These are phyloP conservation scores for Agrotis puta DNA, from an alignment of 2,888 invertebrate genomes.

Conservation along the genomic window DNA sequence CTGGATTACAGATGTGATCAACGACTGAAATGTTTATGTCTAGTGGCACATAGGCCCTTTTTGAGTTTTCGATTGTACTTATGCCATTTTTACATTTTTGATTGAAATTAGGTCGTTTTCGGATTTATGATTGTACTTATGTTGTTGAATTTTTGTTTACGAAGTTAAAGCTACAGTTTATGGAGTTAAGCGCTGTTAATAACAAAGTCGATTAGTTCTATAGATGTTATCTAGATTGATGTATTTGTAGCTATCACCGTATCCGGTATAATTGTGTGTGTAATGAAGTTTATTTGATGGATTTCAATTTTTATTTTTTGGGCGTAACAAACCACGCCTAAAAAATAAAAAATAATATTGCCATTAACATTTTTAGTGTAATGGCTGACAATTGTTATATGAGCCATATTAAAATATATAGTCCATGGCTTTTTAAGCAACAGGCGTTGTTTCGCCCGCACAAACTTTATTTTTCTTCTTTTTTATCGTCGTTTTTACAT, in stretches of 20 bases:
- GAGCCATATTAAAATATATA: not conserved
- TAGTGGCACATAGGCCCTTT: slow-evolving; percentile 26
- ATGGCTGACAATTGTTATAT: not conserved
- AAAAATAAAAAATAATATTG: not conserved
- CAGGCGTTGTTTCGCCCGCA: too few species aligned
- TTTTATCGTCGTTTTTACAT: too few species aligned
- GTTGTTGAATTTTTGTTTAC: too few species aligned
- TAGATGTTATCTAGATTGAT: slow-evolving; percentile 63
- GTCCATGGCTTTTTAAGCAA: not conserved
- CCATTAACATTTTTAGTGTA: slow-evolving; percentile 33
- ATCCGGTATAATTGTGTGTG: slow-evolving; percentile 58
- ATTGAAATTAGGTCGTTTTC: not conserved
- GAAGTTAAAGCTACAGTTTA: not conserved
- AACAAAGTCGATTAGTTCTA: slow-evolving; percentile 58
- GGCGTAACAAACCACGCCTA: slow-evolving; percentile 2
- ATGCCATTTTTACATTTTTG: slow-evolving; percentile 12
- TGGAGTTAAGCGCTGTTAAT: slow-evolving; percentile 50
- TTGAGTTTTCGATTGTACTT: slow-evolving; percentile 9
- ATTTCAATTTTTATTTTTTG: slow-evolving; percentile 45
- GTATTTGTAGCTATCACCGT: slow-evolving; percentile 55
- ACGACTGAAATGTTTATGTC: slow-evolving; percentile 61
- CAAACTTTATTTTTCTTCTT: not conserved
- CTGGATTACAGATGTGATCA: slow-evolving; percentile 81
- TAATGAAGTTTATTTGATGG: slow-evolving; percentile 60
- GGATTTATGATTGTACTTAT: too few species aligned